Conservation (phyloP, 2,113 vertebrate species). For the Macquaria australasica region DNA sequence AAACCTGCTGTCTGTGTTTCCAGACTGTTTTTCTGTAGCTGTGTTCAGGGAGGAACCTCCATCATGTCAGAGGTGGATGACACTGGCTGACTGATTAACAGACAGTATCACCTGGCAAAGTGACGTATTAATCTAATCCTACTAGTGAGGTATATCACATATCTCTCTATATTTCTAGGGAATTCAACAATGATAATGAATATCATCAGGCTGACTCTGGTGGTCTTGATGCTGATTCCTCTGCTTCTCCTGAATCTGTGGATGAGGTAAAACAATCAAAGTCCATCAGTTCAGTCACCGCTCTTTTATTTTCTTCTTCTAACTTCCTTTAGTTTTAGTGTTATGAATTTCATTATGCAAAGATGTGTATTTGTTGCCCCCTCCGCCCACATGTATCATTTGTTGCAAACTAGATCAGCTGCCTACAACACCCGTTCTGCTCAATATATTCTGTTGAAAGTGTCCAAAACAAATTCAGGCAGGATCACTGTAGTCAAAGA, state of each 20-base stretch:
- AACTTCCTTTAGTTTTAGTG: too few relatives aligned
- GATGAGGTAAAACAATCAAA: conserved; percentile 1
- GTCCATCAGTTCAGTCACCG: too few relatives aligned
- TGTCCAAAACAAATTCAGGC: too few relatives aligned
- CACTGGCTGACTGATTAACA: background rate
- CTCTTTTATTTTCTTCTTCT: too few relatives aligned
- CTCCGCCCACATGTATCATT: too few relatives aligned
- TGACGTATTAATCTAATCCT: background rate
- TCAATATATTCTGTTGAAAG: too few relatives aligned
- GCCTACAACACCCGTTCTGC: too few relatives aligned
- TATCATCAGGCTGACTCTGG: background rate
- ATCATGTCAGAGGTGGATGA: background rate
- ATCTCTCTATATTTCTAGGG: background rate
- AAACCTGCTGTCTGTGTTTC: background rate
- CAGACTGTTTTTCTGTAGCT: background rate
- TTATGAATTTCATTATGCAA: too few relatives aligned
- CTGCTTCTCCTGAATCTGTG: conserved; percentile 9
- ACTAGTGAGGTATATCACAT: background rate
- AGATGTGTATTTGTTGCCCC: too few relatives aligned
- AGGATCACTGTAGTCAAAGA: too few relatives aligned
- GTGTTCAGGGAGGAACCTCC: background rate
- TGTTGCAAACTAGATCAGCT: too few relatives aligned
- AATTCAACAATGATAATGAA: background rate
- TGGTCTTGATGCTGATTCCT: background rate
- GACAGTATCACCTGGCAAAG: background rate